Percentiles rank a stretch among this genome's conserved stretches.
phyloP scores from a whole-genome alignment of 2,113 vertebrate species.

The Galemys pyrenaicus region DNA sequence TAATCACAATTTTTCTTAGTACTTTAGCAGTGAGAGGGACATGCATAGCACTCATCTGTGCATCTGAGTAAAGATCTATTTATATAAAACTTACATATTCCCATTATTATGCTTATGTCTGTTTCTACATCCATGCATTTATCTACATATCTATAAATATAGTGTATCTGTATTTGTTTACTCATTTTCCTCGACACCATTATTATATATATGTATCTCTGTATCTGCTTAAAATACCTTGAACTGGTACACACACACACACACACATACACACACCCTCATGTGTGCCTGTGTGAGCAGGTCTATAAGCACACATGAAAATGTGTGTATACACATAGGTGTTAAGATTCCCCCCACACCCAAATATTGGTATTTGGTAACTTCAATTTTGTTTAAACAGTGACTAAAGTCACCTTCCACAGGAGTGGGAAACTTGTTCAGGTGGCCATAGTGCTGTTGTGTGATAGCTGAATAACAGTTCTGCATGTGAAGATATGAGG shows the following conservation, averaged over 20 bases:
- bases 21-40: accelerated
- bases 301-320: background rate
- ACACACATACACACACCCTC: background rate
- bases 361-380: background rate
- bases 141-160: background rate
- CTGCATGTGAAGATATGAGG: too few relatives aligned
- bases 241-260: background rate
- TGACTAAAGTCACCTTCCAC: background rate
- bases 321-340: background rate
- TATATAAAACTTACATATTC: background rate
- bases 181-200: background rate
- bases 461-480: background rate
- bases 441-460: background rate
- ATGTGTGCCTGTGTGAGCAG: background rate
- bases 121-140: background rate
- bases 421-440: background rate
- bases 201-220: background rate
- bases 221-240: background rate
- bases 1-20: background rate
- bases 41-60: background rate
- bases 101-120: too few relatives aligned
- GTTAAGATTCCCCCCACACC: too few relatives aligned
- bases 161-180: background rate
- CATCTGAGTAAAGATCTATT: background rate
- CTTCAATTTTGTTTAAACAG: background rate